Evolutionary conservation across 2,888 invertebrate species (phyloP).

Genomic region (Lottia gigantea): DNA sequence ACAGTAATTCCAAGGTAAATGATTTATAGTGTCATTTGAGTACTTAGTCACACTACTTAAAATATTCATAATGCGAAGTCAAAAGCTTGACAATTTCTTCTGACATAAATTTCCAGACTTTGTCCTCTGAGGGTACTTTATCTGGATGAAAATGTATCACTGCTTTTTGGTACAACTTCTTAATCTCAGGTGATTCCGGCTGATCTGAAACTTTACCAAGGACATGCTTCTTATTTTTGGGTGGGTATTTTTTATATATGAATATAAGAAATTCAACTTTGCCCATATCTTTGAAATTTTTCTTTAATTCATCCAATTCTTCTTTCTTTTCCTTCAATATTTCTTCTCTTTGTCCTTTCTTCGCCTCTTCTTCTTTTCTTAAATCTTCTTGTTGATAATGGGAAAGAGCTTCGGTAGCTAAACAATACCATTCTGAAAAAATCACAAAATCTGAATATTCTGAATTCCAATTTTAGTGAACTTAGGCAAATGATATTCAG

Average conservation of each 20-base stretch:
- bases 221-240: slow-evolving; percentile 37
- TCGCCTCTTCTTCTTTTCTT: slow-evolving; percentile 32
- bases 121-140: slow-evolving; percentile 33
- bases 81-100: slow-evolving; percentile 50
- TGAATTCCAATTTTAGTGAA: too few relatives aligned
- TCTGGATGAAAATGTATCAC: slow-evolving; percentile 51
- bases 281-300: slow-evolving; percentile 16
- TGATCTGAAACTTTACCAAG: slow-evolving; percentile 22
- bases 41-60: neutral
- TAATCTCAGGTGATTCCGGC: slow-evolving; percentile 23
- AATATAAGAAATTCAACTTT: slow-evolving; percentile 35
- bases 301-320: slow-evolving; percentile 30
- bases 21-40: too few relatives aligned
- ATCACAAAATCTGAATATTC: neutral
- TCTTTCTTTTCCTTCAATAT: slow-evolving; percentile 31
- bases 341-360: slow-evolving; percentile 30
- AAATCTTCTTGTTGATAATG: slow-evolving; percentile 41
- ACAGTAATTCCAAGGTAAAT: too few relatives aligned
- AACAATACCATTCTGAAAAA: slow-evolving; percentile 45
- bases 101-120: slow-evolving; percentile 41
- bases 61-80: slow-evolving; percentile 24
- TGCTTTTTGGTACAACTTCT: slow-evolving; percentile 41
- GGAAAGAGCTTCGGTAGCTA: slow-evolving; percentile 31
- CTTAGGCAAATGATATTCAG: too few relatives aligned
- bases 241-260: slow-evolving; percentile 39